Conservation (phyloP, 1,140 invertebrate species). For the Asbolus verrucosus region DNA sequence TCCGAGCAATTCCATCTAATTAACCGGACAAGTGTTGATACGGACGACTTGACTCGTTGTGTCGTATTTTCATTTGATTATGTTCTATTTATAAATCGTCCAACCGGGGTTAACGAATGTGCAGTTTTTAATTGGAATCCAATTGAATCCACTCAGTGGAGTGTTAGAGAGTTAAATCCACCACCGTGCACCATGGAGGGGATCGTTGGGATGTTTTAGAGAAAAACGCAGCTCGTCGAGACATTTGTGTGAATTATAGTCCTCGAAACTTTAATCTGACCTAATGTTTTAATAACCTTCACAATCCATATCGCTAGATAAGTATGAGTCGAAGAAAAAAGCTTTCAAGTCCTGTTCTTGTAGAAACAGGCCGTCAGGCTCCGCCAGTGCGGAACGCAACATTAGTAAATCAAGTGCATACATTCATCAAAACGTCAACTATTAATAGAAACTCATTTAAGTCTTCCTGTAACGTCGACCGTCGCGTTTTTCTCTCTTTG, state of each 20-base stretch:
- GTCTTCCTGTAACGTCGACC: background rate
- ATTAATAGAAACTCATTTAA: conserved; percentile 28
- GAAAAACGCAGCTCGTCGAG: too few relatives aligned
- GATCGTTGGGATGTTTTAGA: too few relatives aligned
- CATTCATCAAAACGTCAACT: conserved; percentile 33
- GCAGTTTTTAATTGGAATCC: conserved; percentile 22
- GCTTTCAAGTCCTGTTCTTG: conserved; percentile 6
- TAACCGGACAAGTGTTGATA: conserved; percentile 34
- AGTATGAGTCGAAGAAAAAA: conserved; percentile 13
- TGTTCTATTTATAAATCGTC: conserved; percentile 19
- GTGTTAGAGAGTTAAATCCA: too few relatives aligned
- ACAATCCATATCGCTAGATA: conserved; percentile 9
- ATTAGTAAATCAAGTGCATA: conserved; percentile 28
- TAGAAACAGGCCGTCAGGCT: conserved; percentile 9
- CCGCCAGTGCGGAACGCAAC: conserved; percentile 7
- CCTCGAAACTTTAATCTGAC: conserved; percentile 12
- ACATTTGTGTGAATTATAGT: background rate
- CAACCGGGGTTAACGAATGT: conserved; percentile 30
- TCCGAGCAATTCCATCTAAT: conserved; percentile 29
- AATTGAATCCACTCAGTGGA: too few relatives aligned
- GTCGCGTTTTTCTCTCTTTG: background rate
- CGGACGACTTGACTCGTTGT: conserved; percentile 12
- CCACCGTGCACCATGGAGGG: too few relatives aligned
- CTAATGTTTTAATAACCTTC: conserved; percentile 20
- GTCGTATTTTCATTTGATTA: conserved; percentile 23